Evolutionary conservation across 2,797 vertebrate species (phyloP).

Genomic region (Gobionotothen gibberifrons): DNA sequence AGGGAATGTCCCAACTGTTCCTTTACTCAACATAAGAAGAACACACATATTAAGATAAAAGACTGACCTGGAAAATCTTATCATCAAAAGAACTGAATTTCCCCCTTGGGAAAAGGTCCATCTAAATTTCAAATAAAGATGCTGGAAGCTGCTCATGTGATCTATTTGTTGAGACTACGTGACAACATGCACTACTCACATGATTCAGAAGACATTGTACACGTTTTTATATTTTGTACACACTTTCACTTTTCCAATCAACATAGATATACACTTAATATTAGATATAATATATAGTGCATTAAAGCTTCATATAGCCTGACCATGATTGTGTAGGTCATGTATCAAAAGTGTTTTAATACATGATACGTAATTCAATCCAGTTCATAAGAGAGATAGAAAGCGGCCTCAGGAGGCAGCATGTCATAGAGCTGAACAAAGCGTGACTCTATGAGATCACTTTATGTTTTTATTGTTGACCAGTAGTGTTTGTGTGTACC

Average conservation of each 20-base stretch:
- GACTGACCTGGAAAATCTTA: background rate
- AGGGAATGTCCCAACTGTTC: background rate
- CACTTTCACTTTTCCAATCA: background rate
- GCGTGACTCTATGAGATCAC: background rate
- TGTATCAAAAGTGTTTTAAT: background rate
- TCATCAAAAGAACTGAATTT: background rate
- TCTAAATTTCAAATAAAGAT: background rate
- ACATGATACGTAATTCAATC: background rate
- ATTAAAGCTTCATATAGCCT: background rate
- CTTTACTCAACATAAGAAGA: background rate
- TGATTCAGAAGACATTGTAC: background rate
- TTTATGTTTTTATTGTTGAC: background rate
- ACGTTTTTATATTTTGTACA: background rate
- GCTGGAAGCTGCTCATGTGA: background rate
- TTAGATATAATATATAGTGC: background rate
- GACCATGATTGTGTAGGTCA: background rate
- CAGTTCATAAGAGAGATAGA: background rate
- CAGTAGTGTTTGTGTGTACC: constrained; percentile 35
- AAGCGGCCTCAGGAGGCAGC: background rate
- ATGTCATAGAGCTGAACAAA: background rate
- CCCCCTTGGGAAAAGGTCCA: too few relatives aligned
- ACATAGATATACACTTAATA: background rate
- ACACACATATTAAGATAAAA: background rate
- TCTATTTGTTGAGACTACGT: background rate
- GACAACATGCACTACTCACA: background rate